A percentile compares a stretch with the other conserved stretches of the same genome.
Evolutionary conservation across 64 coral and sea anemone species (phyloP).

Genomic region (Exaiptasia diaphana): DNA sequence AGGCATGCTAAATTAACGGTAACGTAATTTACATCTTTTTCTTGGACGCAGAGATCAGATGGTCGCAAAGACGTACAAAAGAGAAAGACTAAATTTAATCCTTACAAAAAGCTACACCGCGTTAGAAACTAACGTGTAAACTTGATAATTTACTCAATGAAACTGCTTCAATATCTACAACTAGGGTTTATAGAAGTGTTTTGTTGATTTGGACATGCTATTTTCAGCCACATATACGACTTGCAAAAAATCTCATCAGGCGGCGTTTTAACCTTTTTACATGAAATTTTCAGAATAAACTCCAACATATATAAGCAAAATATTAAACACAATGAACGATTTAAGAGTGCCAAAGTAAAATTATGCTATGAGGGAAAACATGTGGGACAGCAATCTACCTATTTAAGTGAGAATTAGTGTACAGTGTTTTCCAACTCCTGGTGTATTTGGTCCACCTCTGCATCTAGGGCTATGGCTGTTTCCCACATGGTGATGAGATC

Average conservation of each 20-base stretch:
- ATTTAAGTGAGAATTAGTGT: background rate
- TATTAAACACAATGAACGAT: background rate
- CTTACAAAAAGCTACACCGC: background rate
- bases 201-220: background rate
- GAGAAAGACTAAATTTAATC: background rate
- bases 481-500: constrained; percentile 40
- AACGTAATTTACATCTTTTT: background rate
- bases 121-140: background rate
- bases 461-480: constrained; percentile 48
- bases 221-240: background rate
- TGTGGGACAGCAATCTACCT: background rate
- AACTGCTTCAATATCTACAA: background rate
- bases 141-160: background rate
- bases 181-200: background rate
- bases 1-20: background rate
- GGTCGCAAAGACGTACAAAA: background rate
- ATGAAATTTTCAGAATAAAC: background rate
- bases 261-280: background rate
- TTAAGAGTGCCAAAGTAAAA: background rate
- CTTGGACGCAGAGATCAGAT: background rate
- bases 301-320: background rate
- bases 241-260: background rate
- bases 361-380: background rate
- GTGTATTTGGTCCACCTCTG: constrained; percentile 24
- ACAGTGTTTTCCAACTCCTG: constrained; percentile 1